These are phyloP conservation scores for Lasaia peninsularis DNA, from an alignment of 1,140 invertebrate species.

Conservation along the genomic window DNA sequence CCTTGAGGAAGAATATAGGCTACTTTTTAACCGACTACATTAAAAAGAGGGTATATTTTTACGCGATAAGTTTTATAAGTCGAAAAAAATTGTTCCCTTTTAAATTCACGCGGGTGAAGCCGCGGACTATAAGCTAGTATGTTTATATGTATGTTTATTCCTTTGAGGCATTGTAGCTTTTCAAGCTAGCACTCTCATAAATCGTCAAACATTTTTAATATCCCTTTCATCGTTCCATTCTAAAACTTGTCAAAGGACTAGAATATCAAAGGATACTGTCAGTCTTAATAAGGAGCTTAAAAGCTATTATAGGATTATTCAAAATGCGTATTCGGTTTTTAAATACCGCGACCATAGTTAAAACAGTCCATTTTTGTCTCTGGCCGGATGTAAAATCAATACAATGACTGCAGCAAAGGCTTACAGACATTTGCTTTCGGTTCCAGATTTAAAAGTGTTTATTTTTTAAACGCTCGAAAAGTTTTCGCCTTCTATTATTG, in stretches of 20 bases:
- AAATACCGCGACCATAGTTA: conserved; percentile 18
- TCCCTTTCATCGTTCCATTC: no score
- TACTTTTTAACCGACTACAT: no score
- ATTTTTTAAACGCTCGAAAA: conserved; percentile 36
- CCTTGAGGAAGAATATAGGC: no score
- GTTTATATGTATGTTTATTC: no score
- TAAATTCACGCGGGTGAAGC: no score
- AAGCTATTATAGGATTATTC: background rate
- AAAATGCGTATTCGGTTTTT: conserved; percentile 8
- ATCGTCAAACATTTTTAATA: no score
- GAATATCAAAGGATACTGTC: background rate
- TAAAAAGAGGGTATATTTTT: no score
- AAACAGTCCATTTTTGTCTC: conserved; percentile 49
- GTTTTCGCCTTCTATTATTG: conserved; percentile 18
- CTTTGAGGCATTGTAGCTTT: no score
- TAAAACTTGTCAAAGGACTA: background rate
- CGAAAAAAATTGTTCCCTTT: no score
- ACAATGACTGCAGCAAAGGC: conserved; percentile 53
- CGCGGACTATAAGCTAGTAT: no score
- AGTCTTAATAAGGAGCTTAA: background rate
- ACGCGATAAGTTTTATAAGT: no score
- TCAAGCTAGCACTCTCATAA: no score
- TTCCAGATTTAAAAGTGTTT: conserved; percentile 49
- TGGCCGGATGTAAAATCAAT: conserved; percentile 62
- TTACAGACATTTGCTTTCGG: conserved; percentile 44